Base-by-base conservation (phyloP, 2,888 invertebrate species). In the Volucella inflata region DNA sequence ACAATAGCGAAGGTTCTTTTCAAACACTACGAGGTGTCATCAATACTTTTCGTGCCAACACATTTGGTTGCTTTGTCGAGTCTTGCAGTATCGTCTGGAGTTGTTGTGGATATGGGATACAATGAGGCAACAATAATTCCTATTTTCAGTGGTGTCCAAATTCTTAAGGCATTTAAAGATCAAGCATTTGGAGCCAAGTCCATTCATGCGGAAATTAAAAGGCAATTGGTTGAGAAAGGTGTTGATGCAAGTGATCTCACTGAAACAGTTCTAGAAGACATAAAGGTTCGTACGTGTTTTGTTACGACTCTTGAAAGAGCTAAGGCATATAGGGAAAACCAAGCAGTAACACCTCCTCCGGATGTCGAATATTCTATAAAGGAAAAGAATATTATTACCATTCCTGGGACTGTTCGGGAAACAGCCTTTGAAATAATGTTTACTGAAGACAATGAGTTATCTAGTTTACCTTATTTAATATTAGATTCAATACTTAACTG, bases 1-100 rank as follows among this genome's bases (percentile, higher is more conserved):
- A 96, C 96, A 0, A 93, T 99, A 10, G 98, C 98, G 0, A 96
- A 96, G 91, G 98, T 97, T 17, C 93, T 99, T n/a, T 98, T 97
- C 90, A 94, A 94, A 74, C 98, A 98, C 91, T 99, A 96, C 93
- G 98, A 98, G 94, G 97, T 96, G 62, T 94, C 96, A 0, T 96
- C 96, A 0, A 93, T 97, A 67, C 92, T 96, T 89, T 96, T 97
- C 93, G 95, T 97, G 40, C 97, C 99, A 60, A 95, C 95, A 11
- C 97, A 98, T 91, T 94, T 99, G 62, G 95, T 97, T 78, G 94
- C 96, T 30, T 94, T 98, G 16, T 94, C 97, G 65, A 96, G 98
- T 0, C 94, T 98, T 87, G 98, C 97, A 65, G 93, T 96, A 11
- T 94, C 95, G 67, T 96, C 96, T 1, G 97, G 95, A 17, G 93